Evolutionary conservation across 2,113 vertebrate species (phyloP).

Genomic region (Nibea coibor): DNA sequence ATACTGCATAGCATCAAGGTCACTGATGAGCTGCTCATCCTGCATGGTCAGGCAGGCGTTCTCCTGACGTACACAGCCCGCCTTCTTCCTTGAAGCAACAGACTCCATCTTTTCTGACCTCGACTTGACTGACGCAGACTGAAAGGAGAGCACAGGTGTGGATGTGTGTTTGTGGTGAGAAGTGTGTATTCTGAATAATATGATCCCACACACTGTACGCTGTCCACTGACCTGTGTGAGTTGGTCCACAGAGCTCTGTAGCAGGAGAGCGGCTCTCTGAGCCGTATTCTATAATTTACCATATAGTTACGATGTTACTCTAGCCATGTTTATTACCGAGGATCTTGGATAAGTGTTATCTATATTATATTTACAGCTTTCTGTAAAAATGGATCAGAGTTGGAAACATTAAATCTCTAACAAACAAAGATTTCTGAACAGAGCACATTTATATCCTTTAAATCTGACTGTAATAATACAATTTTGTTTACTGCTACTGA

Average conservation of each 20-base stretch:
- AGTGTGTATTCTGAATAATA: too few species aligned
- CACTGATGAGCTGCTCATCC: slow-evolving; percentile 85
- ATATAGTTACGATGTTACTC: rapidly evolving
- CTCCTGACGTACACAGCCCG: slow-evolving; percentile 85
- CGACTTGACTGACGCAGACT: slow-evolving; percentile 19
- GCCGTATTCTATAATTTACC: slow-evolving; percentile 1
- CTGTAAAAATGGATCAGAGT: not conserved
- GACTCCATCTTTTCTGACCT: slow-evolving; percentile 79
- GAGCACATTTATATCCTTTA: not conserved
- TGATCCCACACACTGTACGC: not conserved
- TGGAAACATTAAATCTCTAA: not conserved
- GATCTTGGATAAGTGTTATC: not conserved
- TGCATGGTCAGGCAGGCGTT: slow-evolving; percentile 86
- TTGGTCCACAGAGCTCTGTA: slow-evolving; percentile 84
- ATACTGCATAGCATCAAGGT: slow-evolving; percentile 85
- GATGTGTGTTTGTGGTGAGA: not conserved
- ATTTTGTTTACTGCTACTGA: not conserved
- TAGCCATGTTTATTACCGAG: not conserved
- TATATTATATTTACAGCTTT: not conserved
- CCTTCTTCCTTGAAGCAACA: slow-evolving; percentile 80
- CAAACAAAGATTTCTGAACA: not conserved
- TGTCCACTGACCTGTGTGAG: slow-evolving; percentile 82
- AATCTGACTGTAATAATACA: not conserved
- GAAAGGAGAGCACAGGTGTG: not conserved
- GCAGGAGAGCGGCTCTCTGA: slow-evolving; percentile 74